Base-by-base conservation (phyloP, 2,113 vertebrate species). In the Mionectes macconnelli region DNA sequence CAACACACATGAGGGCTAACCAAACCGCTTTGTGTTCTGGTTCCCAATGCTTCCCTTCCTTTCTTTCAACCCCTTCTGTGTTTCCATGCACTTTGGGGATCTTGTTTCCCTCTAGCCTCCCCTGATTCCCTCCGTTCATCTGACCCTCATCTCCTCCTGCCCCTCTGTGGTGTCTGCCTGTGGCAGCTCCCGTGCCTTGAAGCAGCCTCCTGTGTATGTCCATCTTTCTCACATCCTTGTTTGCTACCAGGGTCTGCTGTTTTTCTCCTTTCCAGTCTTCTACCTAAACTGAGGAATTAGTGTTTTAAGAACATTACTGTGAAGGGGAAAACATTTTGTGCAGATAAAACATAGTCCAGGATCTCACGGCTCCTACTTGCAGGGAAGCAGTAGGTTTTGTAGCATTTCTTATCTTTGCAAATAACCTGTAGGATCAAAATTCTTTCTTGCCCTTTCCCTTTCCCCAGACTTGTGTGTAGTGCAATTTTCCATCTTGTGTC, bases 1-100 rank as follows among this genome's bases (percentile, higher is more conserved):
- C 52, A 21, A 0, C 1, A 19, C 47, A 14, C 0, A 0, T 0
- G 21, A 69, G 57, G 45, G 24, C 42, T 83, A 5, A 33, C 39
- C 22, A 39, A 19, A 45, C 9, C 0, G 0, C 69, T 78, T 44
- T 52, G 19, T 8, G 1, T 57, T 69, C 28, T 44, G 35, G 2
- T 68, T 77, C 60, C 18, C 59, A 40, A 6, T 0, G 0, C 40
- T 74, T 67, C 44, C 40, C 79, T 70, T 74, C 31, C 56, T 84
- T 81, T n/a, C 39, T 74, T 85, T 70, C 73, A 21, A 0, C 30
- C 50, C 40, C 15, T 33, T 76, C n/a, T 0, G 0, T 35, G 37
- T 28, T 85, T 52, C 52, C 1, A 0, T 25, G 39, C n/a, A 9
- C 42, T n/a, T 79, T 1, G 0, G 25, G 42, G 35, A 21, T 33